Conservation (phyloP, 2,797 vertebrate genomes). For the Pempheris klunzingeri region DNA sequence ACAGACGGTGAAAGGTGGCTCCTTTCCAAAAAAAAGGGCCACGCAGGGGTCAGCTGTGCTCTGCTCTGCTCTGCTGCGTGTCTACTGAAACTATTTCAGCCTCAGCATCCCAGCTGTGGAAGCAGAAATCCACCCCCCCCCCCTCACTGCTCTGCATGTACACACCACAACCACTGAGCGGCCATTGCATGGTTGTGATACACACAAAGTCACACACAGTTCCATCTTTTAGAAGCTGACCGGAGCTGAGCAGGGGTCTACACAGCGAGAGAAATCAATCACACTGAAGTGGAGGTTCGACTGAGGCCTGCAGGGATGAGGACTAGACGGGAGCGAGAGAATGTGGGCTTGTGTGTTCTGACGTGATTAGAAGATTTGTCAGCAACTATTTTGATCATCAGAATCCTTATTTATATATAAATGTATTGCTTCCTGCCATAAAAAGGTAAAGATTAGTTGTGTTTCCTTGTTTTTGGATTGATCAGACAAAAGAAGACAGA, state of each 20-base stretch:
- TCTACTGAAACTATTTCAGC: conserved; percentile 27
- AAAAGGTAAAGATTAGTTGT: background rate
- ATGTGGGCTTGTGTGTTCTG: background rate
- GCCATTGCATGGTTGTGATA: background rate
- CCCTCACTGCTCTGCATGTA: conserved; percentile 12
- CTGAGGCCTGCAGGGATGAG: background rate
- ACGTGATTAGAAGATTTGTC: background rate
- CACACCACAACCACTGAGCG: conserved; percentile 14
- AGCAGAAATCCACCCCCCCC: conserved; percentile 20
- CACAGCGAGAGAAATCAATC: conserved; percentile 56
- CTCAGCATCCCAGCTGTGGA: conserved; percentile 43
- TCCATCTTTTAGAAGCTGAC: conserved; percentile 48
- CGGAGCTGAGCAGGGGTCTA: conserved; percentile 38
- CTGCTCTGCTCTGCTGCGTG: conserved; percentile 38
- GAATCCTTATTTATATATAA: background rate
- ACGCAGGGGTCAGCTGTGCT: conserved; percentile 44
- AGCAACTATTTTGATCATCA: background rate
- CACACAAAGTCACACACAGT: background rate
- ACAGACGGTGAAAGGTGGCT: conserved; percentile 49
- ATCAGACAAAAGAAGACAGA: background rate
- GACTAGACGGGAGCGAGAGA: conserved; percentile 1
- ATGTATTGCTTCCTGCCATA: background rate
- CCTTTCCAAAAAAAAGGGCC: conserved; percentile 43
- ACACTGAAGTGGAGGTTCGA: conserved; percentile 29
- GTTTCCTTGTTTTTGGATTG: background rate